Conservation (phyloP, 1,140 invertebrate species). For the Mycetomoellerius zeteki region DNA sequence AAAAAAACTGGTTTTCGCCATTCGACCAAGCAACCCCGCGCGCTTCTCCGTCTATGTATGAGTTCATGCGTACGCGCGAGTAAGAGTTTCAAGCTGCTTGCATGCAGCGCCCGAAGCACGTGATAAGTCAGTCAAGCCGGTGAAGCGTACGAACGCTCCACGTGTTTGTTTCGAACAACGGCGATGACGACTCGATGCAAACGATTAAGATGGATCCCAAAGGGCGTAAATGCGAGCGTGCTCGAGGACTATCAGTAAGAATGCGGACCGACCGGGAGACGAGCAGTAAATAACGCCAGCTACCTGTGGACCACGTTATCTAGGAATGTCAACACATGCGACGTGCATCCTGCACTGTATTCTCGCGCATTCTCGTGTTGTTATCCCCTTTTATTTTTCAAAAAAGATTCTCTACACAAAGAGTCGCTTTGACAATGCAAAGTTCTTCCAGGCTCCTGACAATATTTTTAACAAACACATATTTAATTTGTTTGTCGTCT, state of each 20-base stretch:
- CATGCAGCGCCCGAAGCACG: neutral
- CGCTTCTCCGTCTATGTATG: neutral
- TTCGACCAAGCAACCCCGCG: conserved; percentile 45
- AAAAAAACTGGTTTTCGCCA: conserved; percentile 70
- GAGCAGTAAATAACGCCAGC: conserved; percentile 71
- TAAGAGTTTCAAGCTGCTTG: neutral
- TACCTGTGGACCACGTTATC: conserved; percentile 73
- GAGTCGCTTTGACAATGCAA: neutral
- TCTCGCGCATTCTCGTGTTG: conserved; percentile 12
- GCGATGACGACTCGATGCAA: conserved; percentile 44
- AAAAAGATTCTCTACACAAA: neutral
- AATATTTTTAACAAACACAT: neutral
- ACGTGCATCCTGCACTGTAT: neutral
- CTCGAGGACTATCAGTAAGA: conserved; percentile 70
- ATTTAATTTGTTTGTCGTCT: neutral
- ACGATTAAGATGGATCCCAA: conserved; percentile 63
- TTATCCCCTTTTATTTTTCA: neutral
- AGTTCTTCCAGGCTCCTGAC: neutral
- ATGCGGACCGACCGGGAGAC: conserved; percentile 72
- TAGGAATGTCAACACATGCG: conserved; percentile 70
- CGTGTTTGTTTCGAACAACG: conserved; percentile 28
- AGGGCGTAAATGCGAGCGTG: conserved; percentile 59
- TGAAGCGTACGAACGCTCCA: conserved; percentile 5
- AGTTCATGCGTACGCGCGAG: neutral
- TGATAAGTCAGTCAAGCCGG: conserved; percentile 41